Evolutionary conservation across 2,113 vertebrate species (phyloP), one percentile per base, ranked within the genome.

Genomic region (Crotalus helleri): DNA sequence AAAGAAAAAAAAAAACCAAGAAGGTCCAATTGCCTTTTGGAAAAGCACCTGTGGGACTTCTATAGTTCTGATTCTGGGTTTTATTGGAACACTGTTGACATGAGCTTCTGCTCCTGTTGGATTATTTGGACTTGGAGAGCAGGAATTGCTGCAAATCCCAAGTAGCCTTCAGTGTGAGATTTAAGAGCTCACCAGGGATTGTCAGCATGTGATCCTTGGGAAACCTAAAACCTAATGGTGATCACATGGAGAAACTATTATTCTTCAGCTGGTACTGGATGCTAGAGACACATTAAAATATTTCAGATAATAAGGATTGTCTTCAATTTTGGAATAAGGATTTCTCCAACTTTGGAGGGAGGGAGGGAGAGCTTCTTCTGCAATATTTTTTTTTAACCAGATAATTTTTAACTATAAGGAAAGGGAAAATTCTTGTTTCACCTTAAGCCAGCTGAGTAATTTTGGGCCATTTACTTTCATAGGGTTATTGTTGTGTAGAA

Each of bases 61-160:
- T 9, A 26, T 51, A 74, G 13, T 0, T 85, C 15, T 90, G 92
- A 85, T 88, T 64, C 90, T 93, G 90, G 9, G 39, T 12, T 4
- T 23, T 26, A 0, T 87, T 0, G 69, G 0, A 1, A 1, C 1
- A 1, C 44, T 88, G 13, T 88, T 23, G 85, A 91, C 90, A 90
- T n/a, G 59, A 69, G 26, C 21, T 10, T 46, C 9, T 55, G 26
- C 86, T 93, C 58, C 93, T 49, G 0, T 19, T 12, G 94, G 91
- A 39, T 15, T 5, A 11, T 15, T 55, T 44, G 58, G 64, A 5
- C 0, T 11, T 53, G 15, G 23, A 61, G 2, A n/a, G 59, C 89
- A 51, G 59, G 15, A 69, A 90, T 51, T 8, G 46, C 29, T 51
- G 26, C 9, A 69, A 90, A 69, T 69, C 23, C 59, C 46, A 53